Base-by-base conservation (phyloP, 2,888 invertebrate genomes). In the Penaeus monodon region DNA sequence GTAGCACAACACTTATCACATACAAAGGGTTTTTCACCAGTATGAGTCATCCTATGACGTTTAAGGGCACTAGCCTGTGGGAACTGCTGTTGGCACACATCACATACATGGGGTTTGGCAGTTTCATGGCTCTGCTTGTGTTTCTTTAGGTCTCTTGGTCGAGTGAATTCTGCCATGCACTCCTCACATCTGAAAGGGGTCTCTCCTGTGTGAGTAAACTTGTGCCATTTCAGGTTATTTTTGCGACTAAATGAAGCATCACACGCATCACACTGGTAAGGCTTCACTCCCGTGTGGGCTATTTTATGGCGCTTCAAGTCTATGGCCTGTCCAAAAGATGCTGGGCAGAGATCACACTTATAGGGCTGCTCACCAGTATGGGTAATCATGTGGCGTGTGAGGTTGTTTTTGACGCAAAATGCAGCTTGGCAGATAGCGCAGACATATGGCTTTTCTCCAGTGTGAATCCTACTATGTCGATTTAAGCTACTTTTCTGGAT, bases 321-420 rank as follows among this genome's bases (percentile, higher is more conserved):
- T 29, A 88, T 85, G 33, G 88, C 81, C 66, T 88, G 88, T 7
- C 88, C 88, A 66, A 88, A 88, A 27, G 88, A 78, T 17, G 88
- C 85, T 29, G 77, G 68, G 66, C 88, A 88, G 33, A 86, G 83
- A 57, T 88, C 88, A 85, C 88, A 88, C 74, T 86, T 82, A 49
- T 85, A 88, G 33, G 88, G 88, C 82, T 88, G 88, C 64, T 88
- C 85, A n/a, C 88, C 88, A 14, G 85, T 85, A 81, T 88, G 88
- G 29, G 85, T 88, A 29, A 85, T 83, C 88, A 88, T 88, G 76
- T 88, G 88, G 17, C 88, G 88, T 1, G 73, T 85, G 44, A 88
- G 85, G 68, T 88, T 88, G 24, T 88, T 88, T 49, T 88, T 88
- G 44, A 88, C 88, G 38, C 88, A 88, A 76, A 88, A 88, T 8